phyloP scores from a whole-genome alignment of 1,140 invertebrate genomes.

The Tetramorium parvispinum region DNA sequence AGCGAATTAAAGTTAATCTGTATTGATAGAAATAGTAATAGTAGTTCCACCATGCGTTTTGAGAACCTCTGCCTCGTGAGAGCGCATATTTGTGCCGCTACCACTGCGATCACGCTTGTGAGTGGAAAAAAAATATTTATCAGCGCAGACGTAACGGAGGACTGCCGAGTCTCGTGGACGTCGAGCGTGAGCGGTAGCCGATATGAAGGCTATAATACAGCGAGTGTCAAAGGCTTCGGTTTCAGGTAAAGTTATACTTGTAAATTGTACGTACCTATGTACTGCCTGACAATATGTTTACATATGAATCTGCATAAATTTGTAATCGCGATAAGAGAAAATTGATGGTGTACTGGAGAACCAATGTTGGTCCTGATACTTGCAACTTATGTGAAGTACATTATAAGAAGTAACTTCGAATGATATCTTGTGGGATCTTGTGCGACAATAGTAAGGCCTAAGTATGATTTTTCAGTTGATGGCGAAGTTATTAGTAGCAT shows the following conservation, averaged over 20 bases:
- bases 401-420: not conserved
- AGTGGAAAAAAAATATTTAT: not conserved
- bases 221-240: constrained; percentile 91
- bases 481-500: constrained; percentile 93
- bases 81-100: not conserved
- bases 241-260: constrained; percentile 86
- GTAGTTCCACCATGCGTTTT: too few species aligned
- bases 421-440: not conserved
- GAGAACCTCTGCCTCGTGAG: not conserved
- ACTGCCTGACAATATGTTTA: constrained; percentile 37
- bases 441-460: constrained; percentile 16
- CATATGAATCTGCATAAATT: constrained; percentile 60
- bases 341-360: constrained; percentile 15
- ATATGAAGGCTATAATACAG: constrained; percentile 92
- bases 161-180: not conserved
- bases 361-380: constrained; percentile 4
- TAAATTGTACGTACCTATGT: constrained; percentile 9
- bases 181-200: not conserved
- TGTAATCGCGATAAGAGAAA: constrained; percentile 37
- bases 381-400: constrained; percentile 1
- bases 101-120: not conserved
- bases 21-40: too few species aligned
- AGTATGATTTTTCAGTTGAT: constrained; percentile 88
- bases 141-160: too few species aligned
- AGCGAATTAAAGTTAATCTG: too few species aligned